Percentiles rank a stretch among this genome's conserved stretches.
Conservation (phyloP, 1,140 invertebrate species). For the Venturia canescens region DNA sequence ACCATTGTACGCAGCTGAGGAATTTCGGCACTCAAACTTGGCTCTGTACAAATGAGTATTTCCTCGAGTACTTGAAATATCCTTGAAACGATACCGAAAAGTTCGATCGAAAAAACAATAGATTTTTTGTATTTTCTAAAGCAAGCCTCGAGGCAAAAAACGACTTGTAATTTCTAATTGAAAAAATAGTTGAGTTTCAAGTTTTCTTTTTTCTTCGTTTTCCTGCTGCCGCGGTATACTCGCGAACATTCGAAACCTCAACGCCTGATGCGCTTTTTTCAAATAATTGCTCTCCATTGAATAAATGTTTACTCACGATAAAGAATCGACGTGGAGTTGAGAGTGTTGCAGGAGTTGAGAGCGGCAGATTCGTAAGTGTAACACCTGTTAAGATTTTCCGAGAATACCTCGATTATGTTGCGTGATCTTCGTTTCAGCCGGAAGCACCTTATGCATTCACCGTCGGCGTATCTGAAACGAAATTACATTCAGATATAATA, state of each 20-base stretch:
- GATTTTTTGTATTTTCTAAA: too few species aligned
- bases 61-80: too few species aligned
- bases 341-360: conserved; percentile 77
- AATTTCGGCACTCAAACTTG: too few species aligned
- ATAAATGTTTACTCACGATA: conserved; percentile 69
- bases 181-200: too few species aligned
- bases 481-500: conserved; percentile 30
- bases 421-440: conserved; percentile 79
- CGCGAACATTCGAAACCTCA: neutral
- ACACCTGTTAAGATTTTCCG: conserved; percentile 80
- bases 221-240: too few species aligned
- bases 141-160: too few species aligned
- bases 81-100: too few species aligned
- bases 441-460: conserved; percentile 81
- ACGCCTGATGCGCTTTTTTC: neutral
- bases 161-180: too few species aligned
- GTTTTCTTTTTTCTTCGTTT: too few species aligned
- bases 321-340: conserved; percentile 72
- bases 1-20: too few species aligned
- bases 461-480: conserved; percentile 76
- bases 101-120: too few species aligned
- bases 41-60: too few species aligned
- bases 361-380: conserved; percentile 81
- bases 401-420: conserved; percentile 82
- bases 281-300: neutral